phyloP scores from a whole-genome alignment of 1,140 invertebrate genomes.

The Aphelinus atriplicis region DNA sequence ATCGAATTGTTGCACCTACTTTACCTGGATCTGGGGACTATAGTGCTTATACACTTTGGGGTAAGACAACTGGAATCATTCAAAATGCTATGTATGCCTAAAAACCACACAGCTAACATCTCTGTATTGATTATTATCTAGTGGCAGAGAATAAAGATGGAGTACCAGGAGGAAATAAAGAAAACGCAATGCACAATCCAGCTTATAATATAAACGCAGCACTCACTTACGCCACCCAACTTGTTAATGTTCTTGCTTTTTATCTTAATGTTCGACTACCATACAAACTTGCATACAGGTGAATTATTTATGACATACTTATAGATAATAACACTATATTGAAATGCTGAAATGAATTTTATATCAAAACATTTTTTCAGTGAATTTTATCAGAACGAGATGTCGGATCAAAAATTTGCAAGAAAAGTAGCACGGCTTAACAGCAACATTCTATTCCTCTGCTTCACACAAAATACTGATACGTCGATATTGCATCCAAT shows the following conservation, averaged over 20 bases:
- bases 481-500: conserved; percentile 72
- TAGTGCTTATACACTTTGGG: conserved; percentile 78
- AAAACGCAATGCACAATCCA: conserved; percentile 71
- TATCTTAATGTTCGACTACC: conserved; percentile 81
- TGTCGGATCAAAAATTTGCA: conserved; percentile 78
- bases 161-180: conserved; percentile 67
- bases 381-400: conserved; percentile 78
- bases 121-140: conserved; percentile 52
- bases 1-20: conserved; percentile 79
- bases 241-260: conserved; percentile 81
- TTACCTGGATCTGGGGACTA: conserved; percentile 83
- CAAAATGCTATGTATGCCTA: background rate
- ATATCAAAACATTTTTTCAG: conserved; percentile 63
- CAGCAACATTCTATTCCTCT: conserved; percentile 83
- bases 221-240: conserved; percentile 82
- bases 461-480: conserved; percentile 81
- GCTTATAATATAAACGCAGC: conserved; percentile 81
- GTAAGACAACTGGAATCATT: conserved; percentile 57
- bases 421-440: conserved; percentile 81
- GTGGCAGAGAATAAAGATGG: conserved; percentile 75
- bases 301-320: conserved; percentile 32
- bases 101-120: background rate
- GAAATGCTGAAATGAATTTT: background rate
- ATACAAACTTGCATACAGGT: conserved; percentile 80
- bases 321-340: background rate